Base-by-base conservation (phyloP, 2,113 vertebrate species). In the Prolemur simus region DNA sequence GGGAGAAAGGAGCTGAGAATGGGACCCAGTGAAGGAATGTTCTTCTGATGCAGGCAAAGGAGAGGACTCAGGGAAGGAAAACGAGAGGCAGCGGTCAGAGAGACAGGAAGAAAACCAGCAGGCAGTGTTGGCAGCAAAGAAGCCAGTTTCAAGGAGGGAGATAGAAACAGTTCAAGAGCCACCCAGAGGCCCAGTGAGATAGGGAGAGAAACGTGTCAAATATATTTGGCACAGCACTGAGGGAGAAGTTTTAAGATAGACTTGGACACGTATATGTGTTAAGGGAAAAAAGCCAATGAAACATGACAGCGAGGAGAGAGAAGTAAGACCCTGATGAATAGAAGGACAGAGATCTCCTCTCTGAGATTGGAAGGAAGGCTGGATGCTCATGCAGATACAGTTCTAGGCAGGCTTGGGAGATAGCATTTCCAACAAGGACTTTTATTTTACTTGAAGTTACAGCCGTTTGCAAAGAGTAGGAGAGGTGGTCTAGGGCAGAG, bases 371-470 rank as follows among this genome's bases (percentile, higher is more conserved):
- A 32, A 49, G 56, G 25, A 42, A 71, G 73, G 17, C 10, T 27
- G 34, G 10, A 32, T 27, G 2, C 20, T n/a, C 20, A 5, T 32
- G 25, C 8, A 42, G 56, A 66, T 12, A 15, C 0, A 0, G 10
- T 63, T 88, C 69, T 63, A 78, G 29, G 37, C 47, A 73, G n/a
- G 8, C 32, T 74, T 27, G 47, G 39, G 56, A 82, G 27, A 25
- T 8, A 21, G 37, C 25, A 23, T 73, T 78, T n/a, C n/a, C 39
- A 87, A 23, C 5, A n/a, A 81, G 9, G 32, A n/a, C 15, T 2
- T 91, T 47, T 39, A 7, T 58, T 69, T 77, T 68, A 60, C 39
- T 52, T 37, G 37, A 89, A 52, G 63, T 77, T 54, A 42, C 21
- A 97, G 60, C n/a, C 54, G 15, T 80, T 87, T 56, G 54, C 21